Conservation (phyloP, 2,888 invertebrate species). For the Palloptera scutellata region DNA sequence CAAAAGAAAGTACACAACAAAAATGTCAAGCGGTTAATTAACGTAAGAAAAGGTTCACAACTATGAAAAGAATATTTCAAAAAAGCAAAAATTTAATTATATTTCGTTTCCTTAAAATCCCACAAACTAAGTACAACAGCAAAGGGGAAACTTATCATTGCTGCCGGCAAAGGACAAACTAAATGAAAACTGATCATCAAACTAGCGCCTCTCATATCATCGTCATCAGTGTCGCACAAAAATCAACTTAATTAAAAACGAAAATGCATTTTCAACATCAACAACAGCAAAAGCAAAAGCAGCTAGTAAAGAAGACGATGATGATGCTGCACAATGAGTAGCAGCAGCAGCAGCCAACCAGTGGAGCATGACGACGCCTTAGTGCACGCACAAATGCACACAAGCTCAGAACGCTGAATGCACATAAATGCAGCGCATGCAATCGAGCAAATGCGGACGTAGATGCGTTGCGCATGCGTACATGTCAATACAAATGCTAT, state of each 20-base stretch:
- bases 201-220: background rate
- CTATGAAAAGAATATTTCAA: too few species aligned
- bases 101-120: too few species aligned
- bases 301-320: background rate
- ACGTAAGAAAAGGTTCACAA: too few species aligned
- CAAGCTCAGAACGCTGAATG: conserved; percentile 6
- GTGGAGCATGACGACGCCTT: background rate
- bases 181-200: background rate
- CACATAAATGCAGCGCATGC: background rate
- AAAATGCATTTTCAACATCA: conserved; percentile 35
- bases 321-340: too few species aligned
- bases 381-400: conserved; percentile 12
- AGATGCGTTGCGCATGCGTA: conserved; percentile 39
- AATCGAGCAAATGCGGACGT: conserved; percentile 4
- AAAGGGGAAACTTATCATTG: too few species aligned
- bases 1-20: too few species aligned
- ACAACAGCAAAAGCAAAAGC: conserved; percentile 9
- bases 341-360: background rate
- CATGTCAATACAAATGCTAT: conserved; percentile 44
- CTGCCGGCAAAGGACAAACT: too few species aligned
- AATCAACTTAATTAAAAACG: conserved; percentile 43
- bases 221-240: conserved; percentile 10
- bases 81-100: too few species aligned
- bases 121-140: background rate
- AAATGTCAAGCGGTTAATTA: too few species aligned